Conservation (phyloP, 2,113 vertebrate genomes). For the Procavia capensis region DNA sequence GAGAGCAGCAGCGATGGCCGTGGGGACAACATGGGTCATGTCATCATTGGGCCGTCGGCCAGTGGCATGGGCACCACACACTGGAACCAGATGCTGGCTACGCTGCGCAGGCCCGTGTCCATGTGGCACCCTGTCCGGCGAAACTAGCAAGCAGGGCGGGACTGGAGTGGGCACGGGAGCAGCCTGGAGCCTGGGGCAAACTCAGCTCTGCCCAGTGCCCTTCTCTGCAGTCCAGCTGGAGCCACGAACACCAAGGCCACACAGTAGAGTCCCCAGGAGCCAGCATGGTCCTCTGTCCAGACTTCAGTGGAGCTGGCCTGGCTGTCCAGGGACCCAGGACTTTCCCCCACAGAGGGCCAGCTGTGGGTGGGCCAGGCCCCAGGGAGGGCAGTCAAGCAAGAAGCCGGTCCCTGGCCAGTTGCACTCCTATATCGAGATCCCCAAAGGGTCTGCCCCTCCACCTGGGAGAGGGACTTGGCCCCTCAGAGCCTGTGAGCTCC, state of each 20-base stretch:
- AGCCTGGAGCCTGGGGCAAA: neutral
- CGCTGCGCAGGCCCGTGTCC: slow-evolving; percentile 96
- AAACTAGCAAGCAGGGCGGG: slow-evolving; percentile 85
- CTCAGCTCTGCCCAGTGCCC: neutral
- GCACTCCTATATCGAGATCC: neutral
- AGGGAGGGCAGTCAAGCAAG: neutral
- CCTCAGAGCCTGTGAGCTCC: neutral
- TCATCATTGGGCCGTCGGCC: slow-evolving; percentile 95
- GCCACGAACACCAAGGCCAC: neutral
- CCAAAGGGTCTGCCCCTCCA: neutral
- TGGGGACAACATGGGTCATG: slow-evolving; percentile 95
- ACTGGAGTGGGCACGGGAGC: neutral
- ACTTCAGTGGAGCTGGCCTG: neutral
- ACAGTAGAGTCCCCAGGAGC: neutral
- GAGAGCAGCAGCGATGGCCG: slow-evolving; percentile 94
- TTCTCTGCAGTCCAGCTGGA: slow-evolving; percentile 33
- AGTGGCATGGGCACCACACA: slow-evolving; percentile 97
- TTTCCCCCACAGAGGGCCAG: neutral
- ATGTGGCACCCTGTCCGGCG: slow-evolving; percentile 97
- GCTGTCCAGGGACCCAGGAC: neutral
- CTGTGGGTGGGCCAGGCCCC: neutral
- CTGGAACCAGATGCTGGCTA: slow-evolving; percentile 99
- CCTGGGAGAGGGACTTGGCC: neutral
- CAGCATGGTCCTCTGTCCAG: slow-evolving; percentile 14
- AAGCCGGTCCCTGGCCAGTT: neutral